Evolutionary conservation across 2,797 vertebrate genomes (phyloP), one percentile per base, ranked within the genome.

Genomic region (Microctenopoma lineatum): DNA sequence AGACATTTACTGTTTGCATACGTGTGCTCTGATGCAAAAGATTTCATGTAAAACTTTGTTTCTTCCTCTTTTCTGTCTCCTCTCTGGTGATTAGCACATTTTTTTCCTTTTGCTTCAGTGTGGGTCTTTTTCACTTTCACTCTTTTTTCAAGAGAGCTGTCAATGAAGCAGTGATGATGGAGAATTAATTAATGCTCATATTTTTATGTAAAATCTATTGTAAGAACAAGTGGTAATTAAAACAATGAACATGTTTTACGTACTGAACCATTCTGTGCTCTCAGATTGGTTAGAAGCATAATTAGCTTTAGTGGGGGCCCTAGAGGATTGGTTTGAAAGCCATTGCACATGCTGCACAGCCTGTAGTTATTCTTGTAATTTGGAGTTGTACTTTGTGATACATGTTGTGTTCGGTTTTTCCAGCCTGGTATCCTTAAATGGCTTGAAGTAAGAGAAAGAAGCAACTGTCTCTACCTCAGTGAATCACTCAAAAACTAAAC

Each of bases 381-480:
- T 62, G 44, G 50, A 29, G 47, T 64, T 71, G 29, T 61, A 56
- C 34, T 15, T 13, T 21, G 62, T 67, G 15, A 62, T 58, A 6
- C 25, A 54, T 38, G 5, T 41, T 59, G 45, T 45, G n/a, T 70
- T 75, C 12, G n/a, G 18, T 45, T 56, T 42, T 18, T 70, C 38
- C 4, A 54, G 36, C 48, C 44, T 54, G 32, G 32, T 61, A 53
- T 14, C 27, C 32, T 64, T 50, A 75, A 47, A 70, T 55, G 18
- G 52, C 41, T 60, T 76, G 14, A 59, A 36, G 46, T 57, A 36
- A 77, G 44, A 67, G 55, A 69, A 79, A 48, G 15, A 77, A 75
- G 79, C 38, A 26, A 58, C 29, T 78, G 59, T 69, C 71, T 85
- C 88, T 93, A 92, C 89, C 92, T 92, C 90, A 87, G 38, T 46